Conservation (phyloP, 2,797 vertebrate genomes). For the Loriculus beryllinus region DNA sequence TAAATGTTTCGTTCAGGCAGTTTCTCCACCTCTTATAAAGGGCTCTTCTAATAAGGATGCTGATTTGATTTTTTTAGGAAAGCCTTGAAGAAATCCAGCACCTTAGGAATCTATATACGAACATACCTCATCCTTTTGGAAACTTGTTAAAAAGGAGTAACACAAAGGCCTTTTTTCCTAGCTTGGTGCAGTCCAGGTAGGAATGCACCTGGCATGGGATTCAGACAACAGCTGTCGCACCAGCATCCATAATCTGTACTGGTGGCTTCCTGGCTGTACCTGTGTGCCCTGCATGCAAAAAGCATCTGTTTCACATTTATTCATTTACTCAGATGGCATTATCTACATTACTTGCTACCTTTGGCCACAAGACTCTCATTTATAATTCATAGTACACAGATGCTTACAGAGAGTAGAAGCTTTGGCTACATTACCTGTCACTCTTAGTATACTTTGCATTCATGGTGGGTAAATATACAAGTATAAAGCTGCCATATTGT, state of each 20-base stretch:
- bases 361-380: slow-evolving; percentile 71
- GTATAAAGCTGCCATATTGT: slow-evolving; percentile 67
- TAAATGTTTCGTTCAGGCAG: not conserved
- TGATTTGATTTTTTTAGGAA: not conserved
- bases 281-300: slow-evolving; percentile 72
- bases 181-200: not conserved
- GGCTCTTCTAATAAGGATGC: not conserved
- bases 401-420: slow-evolving; percentile 63
- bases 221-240: slow-evolving; percentile 67
- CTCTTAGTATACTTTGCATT: slow-evolving; percentile 67
- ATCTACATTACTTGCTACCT: slow-evolving; percentile 67
- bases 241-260: slow-evolving; percentile 68
- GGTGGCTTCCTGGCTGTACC: slow-evolving; percentile 70
- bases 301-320: slow-evolving; percentile 77
- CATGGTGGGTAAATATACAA: slow-evolving; percentile 60
- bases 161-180: not conserved
- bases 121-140: not conserved
- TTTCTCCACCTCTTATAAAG: not conserved
- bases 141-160: not conserved
- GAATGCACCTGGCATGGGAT: slow-evolving; percentile 56
- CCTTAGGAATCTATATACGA: not conserved
- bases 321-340: slow-evolving; percentile 72
- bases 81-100: not conserved
- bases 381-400: slow-evolving; percentile 73
- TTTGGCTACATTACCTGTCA: slow-evolving; percentile 72